A percentile compares a stretch with the other conserved stretches of the same genome.
Evolutionary conservation across 2,888 invertebrate genomes (phyloP).

Genomic region (Rotaria macrura): DNA sequence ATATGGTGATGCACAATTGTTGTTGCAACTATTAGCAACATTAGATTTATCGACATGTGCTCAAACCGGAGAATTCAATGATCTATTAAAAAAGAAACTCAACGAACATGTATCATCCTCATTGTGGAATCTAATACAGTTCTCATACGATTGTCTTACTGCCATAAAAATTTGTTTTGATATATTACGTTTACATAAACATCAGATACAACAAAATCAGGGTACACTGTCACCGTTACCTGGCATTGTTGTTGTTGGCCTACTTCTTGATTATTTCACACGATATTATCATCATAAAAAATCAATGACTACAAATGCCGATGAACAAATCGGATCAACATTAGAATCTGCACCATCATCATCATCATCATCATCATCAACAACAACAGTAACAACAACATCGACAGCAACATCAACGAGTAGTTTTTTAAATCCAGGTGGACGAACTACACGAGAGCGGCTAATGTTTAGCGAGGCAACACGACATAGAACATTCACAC

Average conservation of each 20-base stretch:
- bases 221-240: neutral
- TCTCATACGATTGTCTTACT: neutral
- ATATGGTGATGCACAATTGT: constrained; percentile 5
- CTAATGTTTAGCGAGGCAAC: constrained; percentile 82
- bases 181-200: constrained; percentile 8
- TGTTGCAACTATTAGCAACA: neutral
- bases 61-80: neutral
- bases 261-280: constrained; percentile 17
- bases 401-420: neutral
- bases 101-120: neutral
- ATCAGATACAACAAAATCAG: neutral
- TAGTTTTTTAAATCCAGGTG: neutral
- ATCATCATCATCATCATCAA: neutral
- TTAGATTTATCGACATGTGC: neutral
- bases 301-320: neutral
- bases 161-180: constrained; percentile 6
- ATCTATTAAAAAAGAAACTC: neutral
- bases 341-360: neutral
- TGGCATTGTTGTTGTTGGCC: constrained; percentile 6
- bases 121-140: neutral
- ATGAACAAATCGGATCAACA: constrained; percentile 9
- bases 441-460: constrained; percentile 36
- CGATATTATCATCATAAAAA: neutral
- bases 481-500: constrained; percentile 74
- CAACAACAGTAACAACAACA: neutral